Conservation (phyloP, 2,113 vertebrate genomes). For the Bufo bufo region DNA sequence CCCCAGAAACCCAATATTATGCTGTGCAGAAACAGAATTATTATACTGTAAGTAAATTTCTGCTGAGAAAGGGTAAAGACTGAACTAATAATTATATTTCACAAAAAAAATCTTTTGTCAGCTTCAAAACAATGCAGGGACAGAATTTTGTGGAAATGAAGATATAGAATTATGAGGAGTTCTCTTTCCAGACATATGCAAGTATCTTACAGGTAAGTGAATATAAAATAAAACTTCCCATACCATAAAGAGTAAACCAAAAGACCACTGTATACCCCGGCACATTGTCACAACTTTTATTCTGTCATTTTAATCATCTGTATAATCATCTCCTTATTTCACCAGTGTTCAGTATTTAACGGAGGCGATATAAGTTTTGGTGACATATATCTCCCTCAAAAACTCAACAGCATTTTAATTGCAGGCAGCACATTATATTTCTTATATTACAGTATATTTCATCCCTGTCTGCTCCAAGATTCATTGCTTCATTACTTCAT, state of each 20-base stretch:
- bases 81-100: no score
- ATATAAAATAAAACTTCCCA: not conserved
- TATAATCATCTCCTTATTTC: conserved; percentile 36
- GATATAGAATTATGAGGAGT: no score
- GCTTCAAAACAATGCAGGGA: no score
- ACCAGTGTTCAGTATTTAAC: conserved; percentile 33
- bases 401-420: conserved; percentile 46
- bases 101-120: no score
- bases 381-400: conserved; percentile 30
- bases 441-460: conserved; percentile 50
- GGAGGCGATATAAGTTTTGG: conserved; percentile 17
- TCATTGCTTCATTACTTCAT: conserved; percentile 57
- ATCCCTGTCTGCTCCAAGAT: conserved; percentile 47
- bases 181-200: no score
- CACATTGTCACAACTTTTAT: conserved; percentile 5
- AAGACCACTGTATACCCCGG: not conserved
- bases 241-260: not conserved
- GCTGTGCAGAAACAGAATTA: no score
- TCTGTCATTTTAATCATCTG: conserved; percentile 18
- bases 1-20: no score
- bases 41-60: no score
- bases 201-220: not conserved
- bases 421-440: conserved; percentile 34
- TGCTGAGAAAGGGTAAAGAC: no score
- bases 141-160: no score